Conservation (phyloP, 2,113 vertebrate genomes). For the Stercorarius parasiticus region DNA sequence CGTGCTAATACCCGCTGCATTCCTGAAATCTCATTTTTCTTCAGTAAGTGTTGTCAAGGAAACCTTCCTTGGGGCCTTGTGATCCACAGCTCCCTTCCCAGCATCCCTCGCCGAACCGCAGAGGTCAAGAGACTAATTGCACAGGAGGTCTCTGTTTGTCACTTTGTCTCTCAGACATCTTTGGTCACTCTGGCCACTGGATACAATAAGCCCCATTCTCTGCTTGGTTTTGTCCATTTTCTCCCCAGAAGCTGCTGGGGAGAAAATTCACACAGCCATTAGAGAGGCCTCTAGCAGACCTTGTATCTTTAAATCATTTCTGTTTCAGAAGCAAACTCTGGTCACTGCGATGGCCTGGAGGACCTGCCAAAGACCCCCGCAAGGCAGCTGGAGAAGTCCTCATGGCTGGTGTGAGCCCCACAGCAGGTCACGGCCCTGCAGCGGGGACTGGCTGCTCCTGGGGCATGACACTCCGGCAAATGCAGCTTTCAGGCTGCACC, state of each 20-base stretch:
- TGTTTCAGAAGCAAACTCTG: not conserved
- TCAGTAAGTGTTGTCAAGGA: slow-evolving; percentile 65
- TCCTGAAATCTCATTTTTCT: slow-evolving; percentile 54
- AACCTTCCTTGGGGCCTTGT: slow-evolving; percentile 52
- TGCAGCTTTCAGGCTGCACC: not conserved
- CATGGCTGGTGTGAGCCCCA: accelerated
- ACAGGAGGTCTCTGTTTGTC: slow-evolving; percentile 21
- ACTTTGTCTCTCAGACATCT: not conserved
- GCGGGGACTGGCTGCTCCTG: not conserved
- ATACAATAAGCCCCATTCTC: slow-evolving; percentile 14
- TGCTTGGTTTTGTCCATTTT: not conserved
- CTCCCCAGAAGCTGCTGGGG: not conserved
- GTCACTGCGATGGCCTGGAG: not conserved
- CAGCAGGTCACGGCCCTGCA: not conserved
- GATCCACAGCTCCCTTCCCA: slow-evolving; percentile 28
- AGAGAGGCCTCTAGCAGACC: not conserved
- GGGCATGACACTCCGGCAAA: not conserved
- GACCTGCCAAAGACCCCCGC: not conserved
- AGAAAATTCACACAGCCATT: not conserved
- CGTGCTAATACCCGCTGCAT: not conserved
- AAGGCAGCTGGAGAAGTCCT: not conserved
- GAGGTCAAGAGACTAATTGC: slow-evolving; percentile 68
- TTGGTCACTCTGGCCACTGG: slow-evolving; percentile 24
- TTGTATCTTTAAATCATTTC: not conserved
- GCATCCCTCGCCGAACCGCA: not conserved